Percentiles rank a stretch among this genome's conserved stretches.
Evolutionary conservation across 1,140 invertebrate species (phyloP).

Genomic region (Thalassaphorura encarpata): DNA sequence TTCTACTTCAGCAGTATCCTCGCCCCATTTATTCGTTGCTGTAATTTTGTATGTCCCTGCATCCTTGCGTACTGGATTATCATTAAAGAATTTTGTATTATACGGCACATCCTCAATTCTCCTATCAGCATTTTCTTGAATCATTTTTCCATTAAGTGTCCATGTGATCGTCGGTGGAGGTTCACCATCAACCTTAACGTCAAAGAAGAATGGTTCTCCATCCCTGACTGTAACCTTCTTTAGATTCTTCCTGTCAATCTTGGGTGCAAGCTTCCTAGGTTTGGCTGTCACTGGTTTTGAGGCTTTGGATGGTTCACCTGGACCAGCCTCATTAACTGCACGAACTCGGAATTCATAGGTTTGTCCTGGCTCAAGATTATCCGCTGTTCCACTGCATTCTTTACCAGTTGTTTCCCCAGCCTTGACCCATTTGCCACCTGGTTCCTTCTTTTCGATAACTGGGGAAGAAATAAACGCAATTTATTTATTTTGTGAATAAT

Average conservation of each 20-base stretch:
- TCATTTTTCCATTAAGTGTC: slow-evolving; percentile 52
- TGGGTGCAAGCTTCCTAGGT: slow-evolving; percentile 81
- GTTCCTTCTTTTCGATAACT: slow-evolving; percentile 86
- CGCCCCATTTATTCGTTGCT: slow-evolving; percentile 74
- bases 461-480: slow-evolving; percentile 91
- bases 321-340: slow-evolving; percentile 67
- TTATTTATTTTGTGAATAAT: no score
- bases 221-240: slow-evolving; percentile 64
- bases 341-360: slow-evolving; percentile 80
- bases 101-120: slow-evolving; percentile 75
- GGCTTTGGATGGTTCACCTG: slow-evolving; percentile 63
- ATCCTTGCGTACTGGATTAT: slow-evolving; percentile 70
- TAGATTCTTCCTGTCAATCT: slow-evolving; percentile 75
- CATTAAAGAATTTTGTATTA: slow-evolving; percentile 71
- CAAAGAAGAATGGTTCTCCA: slow-evolving; percentile 70
- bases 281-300: slow-evolving; percentile 67
- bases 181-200: slow-evolving; percentile 74
- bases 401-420: slow-evolving; percentile 64
- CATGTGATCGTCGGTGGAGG: slow-evolving; percentile 69
- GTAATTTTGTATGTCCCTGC: slow-evolving; percentile 75
- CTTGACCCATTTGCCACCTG: slow-evolving; percentile 77
- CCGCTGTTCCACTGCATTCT: slow-evolving; percentile 66
- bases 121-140: slow-evolving; percentile 45
- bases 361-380: slow-evolving; percentile 69
- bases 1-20: slow-evolving; percentile 80